phyloP scores from a whole-genome alignment of 2,797 vertebrate genomes.

The Luscinia megarhynchos region DNA sequence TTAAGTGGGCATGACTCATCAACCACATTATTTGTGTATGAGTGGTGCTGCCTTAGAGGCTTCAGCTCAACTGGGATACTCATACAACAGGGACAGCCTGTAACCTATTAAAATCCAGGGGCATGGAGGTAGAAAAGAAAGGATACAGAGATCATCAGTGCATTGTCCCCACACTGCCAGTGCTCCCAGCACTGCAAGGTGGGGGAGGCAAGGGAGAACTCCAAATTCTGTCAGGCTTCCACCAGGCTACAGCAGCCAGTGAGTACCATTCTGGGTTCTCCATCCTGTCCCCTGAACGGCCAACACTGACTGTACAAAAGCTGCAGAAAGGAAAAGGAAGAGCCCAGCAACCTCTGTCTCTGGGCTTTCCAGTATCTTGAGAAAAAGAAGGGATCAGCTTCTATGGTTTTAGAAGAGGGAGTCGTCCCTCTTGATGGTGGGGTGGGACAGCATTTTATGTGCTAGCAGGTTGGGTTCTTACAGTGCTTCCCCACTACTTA shows the following conservation, averaged over 20 bases:
- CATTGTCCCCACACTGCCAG: neutral
- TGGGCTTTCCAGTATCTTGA: neutral
- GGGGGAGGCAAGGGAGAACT: rapidly evolving
- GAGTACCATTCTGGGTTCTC: neutral
- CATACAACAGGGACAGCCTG: neutral
- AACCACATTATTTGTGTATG: neutral
- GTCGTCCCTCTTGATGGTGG: neutral
- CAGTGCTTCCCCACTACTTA: neutral
- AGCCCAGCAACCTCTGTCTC: neutral
- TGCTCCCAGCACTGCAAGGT: neutral
- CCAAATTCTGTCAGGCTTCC: neutral
- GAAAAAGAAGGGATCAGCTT: neutral
- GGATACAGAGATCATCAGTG: neutral
- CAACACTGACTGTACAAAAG: neutral
- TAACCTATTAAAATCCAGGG: neutral
- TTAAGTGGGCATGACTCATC: neutral
- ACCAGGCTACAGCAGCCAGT: neutral
- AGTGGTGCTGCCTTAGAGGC: neutral
- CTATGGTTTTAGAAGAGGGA: neutral
- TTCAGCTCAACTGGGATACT: neutral
- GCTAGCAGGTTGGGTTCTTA: neutral
- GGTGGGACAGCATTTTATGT: neutral
- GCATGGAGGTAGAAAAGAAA: neutral
- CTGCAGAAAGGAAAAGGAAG: neutral
- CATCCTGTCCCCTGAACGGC: neutral